Conservation (phyloP, 1,140 invertebrate species). For the Drosophila fuyamai region DNA sequence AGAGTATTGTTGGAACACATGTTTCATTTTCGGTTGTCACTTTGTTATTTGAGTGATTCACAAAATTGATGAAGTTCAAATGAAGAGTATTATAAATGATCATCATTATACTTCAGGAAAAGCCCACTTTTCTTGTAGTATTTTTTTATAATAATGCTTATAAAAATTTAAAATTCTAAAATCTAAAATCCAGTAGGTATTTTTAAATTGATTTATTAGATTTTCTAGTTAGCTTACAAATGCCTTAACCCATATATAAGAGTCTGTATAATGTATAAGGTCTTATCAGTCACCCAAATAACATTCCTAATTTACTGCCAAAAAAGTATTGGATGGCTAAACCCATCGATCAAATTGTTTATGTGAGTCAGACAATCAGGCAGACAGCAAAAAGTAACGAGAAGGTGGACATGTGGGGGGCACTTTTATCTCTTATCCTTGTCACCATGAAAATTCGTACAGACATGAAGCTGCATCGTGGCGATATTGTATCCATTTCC, state of each 20-base stretch:
- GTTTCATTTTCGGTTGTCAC: neutral
- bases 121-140: too few relatives aligned
- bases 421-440: constrained; percentile 26
- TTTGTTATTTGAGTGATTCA: neutral
- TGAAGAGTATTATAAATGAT: too few relatives aligned
- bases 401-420: neutral
- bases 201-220: constrained; percentile 1
- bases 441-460: constrained; percentile 28
- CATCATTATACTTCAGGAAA: too few relatives aligned
- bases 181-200: neutral
- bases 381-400: constrained; percentile 21
- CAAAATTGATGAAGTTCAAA: too few relatives aligned
- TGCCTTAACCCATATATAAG: constrained; percentile 31
- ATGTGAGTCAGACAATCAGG: constrained; percentile 24
- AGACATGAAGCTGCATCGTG: constrained; percentile 32
- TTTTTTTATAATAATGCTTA: neutral
- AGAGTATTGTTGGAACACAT: constrained; percentile 8
- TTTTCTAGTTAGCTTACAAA: constrained; percentile 11
- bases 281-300: neutral
- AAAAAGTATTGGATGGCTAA: constrained; percentile 3
- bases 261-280: neutral
- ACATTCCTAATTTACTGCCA: constrained; percentile 25
- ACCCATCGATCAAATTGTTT: constrained; percentile 43
- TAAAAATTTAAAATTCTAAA: neutral
- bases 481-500: constrained; percentile 17